Conservation (phyloP, 2,113 vertebrate species). For the Oenanthe melanoleuca region DNA sequence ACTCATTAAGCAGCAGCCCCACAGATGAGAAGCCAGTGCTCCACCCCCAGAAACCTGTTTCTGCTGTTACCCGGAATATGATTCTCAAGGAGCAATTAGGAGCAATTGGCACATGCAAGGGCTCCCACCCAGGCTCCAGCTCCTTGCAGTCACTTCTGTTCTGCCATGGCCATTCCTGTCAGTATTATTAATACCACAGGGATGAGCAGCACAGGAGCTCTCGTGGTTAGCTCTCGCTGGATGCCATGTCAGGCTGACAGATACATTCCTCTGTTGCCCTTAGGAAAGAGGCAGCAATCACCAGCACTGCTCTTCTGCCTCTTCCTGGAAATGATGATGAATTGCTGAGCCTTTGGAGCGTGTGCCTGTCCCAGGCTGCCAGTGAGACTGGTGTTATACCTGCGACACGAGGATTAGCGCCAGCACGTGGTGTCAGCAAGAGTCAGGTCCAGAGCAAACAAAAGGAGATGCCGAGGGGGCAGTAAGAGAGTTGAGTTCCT, state of each 20-base stretch:
- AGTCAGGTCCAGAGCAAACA: conserved; percentile 29
- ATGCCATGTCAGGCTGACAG: not conserved
- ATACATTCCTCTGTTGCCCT: not conserved
- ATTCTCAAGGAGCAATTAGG: not conserved
- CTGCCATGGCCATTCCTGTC: not conserved
- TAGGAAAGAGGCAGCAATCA: conserved; percentile 29
- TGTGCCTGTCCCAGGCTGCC: not conserved
- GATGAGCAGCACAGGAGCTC: not conserved
- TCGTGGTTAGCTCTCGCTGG: not conserved
- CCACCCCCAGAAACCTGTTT: not conserved
- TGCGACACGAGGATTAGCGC: not conserved
- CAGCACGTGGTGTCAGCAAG: not conserved
- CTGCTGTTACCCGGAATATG: not conserved
- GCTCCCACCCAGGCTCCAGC: not conserved
- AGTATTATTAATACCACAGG: not conserved
- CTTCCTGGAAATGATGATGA: conserved; percentile 34
- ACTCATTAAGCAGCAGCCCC: not conserved
- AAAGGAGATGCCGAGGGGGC: not conserved
- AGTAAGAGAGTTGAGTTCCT: not conserved
- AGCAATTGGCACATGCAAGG: not conserved
- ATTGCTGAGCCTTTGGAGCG: not conserved
- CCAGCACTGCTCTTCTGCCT: not conserved
- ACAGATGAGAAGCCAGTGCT: not conserved
- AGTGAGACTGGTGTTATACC: not conserved
- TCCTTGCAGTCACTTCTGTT: not conserved